Base-by-base conservation (phyloP, 2,888 invertebrate genomes). In the Drosophila longiperda region DNA sequence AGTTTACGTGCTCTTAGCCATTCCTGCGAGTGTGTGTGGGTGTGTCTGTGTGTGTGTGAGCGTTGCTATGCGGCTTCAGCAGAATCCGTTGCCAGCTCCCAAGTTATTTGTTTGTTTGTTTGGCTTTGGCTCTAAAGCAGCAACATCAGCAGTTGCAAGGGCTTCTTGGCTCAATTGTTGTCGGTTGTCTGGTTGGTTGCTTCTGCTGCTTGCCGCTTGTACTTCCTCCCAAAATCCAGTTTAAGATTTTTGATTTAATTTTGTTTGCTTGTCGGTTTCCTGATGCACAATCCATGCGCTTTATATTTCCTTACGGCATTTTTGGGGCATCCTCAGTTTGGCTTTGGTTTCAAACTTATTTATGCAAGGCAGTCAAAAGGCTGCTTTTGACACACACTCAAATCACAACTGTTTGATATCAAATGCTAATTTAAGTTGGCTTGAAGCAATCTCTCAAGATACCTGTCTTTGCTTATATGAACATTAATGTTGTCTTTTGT, bases 221-320 rank as follows among this genome's bases (percentile, higher is more conserved):
- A 48, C 58, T 58, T 64, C 75, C 84, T 80, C 87, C 84, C 84
- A 82, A 82, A 87, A 87, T 89, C 87, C 68, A 86, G 80, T 88
- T 82, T 83, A 82, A 88, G 78, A 82, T 76, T 88, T 86, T 82
- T 86, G 88, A 86, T 86, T 86, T 86, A 86, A 86, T 86, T 86
- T 85, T 63, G 79, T 65, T 75, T 85, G 67, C 74, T 74, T 76
- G 69, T 69, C 57, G 74, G 70, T 68, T 81, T 69, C 66, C 60
- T 61, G 70, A 57, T 75, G 81, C 80, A 83, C 72, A 52, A 72
- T 60, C 59, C 66, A 52, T 58, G 65, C 65, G 55, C 42, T 62
- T 49, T 40, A 29, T 33, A 62, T 63, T 67, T 59, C 66, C 67
- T 54, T 61, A 48, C 32, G 59, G 57, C 60, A 65, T 55, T 60